phyloP scores from a whole-genome alignment of 1,140 invertebrate genomes.

The Drosophila neocordata region DNA sequence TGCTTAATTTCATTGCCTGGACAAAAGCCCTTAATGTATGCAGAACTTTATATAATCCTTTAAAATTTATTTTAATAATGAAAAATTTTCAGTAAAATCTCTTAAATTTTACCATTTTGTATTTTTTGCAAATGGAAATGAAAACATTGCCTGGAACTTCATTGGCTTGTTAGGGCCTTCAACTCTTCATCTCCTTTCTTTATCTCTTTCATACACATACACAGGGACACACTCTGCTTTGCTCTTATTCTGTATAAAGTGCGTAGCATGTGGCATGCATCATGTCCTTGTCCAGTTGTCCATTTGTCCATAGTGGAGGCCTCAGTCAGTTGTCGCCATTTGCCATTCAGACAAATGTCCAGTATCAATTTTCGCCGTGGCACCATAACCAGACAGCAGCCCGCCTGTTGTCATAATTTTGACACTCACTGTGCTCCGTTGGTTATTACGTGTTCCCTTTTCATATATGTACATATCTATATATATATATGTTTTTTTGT shows the following conservation, averaged over 20 bases:
- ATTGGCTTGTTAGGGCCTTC: neutral
- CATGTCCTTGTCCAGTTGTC: slow-evolving; percentile 36
- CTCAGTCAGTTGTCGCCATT: slow-evolving; percentile 58
- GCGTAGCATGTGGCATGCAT: slow-evolving; percentile 63
- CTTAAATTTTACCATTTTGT: no score
- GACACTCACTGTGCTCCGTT: slow-evolving; percentile 61
- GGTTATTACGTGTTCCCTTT: slow-evolving; percentile 6
- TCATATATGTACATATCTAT: neutral
- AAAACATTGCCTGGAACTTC: slow-evolving; percentile 14
- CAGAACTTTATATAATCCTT: no score
- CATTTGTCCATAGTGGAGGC: slow-evolving; percentile 4
- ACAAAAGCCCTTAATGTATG: no score
- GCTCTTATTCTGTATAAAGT: slow-evolving; percentile 30
- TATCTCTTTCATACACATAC: neutral
- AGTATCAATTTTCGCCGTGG: slow-evolving; percentile 60
- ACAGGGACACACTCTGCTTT: neutral
- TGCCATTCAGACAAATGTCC: slow-evolving; percentile 46
- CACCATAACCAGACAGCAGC: slow-evolving; percentile 32
- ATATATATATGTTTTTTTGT: slow-evolving; percentile 16
- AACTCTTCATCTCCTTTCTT: slow-evolving; percentile 23
- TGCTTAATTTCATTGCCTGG: no score
- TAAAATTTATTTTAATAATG: no score
- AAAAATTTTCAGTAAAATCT: no score
- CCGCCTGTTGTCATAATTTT: slow-evolving; percentile 65
- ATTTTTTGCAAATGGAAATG: neutral